Evolutionary conservation across 2,797 vertebrate species (phyloP).

Genomic region (Argyrosomus regius): DNA sequence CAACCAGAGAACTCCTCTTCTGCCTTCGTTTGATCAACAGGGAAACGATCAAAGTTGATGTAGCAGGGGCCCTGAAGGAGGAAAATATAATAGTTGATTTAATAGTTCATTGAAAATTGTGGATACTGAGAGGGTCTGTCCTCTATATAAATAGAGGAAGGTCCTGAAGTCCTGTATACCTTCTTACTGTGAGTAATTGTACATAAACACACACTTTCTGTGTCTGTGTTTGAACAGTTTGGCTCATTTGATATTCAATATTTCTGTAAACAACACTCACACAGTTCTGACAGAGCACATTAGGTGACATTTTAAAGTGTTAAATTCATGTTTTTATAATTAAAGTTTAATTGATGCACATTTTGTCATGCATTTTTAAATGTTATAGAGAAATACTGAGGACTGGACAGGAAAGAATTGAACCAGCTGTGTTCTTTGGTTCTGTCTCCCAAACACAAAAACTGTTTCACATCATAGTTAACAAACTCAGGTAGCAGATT

Average conservation of each 20-base stretch:
- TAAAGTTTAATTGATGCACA: background rate
- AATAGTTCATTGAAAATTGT: background rate
- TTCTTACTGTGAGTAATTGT: too few relatives aligned
- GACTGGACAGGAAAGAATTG: background rate
- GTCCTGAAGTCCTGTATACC: background rate
- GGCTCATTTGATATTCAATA: background rate
- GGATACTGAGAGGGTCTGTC: background rate
- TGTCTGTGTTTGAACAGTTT: too few relatives aligned
- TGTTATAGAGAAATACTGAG: too few relatives aligned
- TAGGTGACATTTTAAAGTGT: background rate
- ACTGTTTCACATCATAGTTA: background rate
- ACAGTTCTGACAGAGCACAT: background rate
- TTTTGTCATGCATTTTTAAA: background rate
- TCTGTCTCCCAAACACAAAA: background rate
- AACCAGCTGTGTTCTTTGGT: background rate
- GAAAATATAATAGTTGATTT: background rate
- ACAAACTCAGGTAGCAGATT: background rate
- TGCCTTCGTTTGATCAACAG: constrained; percentile 75
- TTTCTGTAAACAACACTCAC: background rate
- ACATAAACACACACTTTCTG: too few relatives aligned
- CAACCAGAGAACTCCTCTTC: constrained; percentile 85
- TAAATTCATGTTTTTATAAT: background rate
- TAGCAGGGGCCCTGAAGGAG: constrained; percentile 85
- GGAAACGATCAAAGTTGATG: constrained; percentile 87
- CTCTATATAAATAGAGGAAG: background rate